Evolutionary conservation across 2,113 vertebrate species (phyloP).

Genomic region (Otis tarda): DNA sequence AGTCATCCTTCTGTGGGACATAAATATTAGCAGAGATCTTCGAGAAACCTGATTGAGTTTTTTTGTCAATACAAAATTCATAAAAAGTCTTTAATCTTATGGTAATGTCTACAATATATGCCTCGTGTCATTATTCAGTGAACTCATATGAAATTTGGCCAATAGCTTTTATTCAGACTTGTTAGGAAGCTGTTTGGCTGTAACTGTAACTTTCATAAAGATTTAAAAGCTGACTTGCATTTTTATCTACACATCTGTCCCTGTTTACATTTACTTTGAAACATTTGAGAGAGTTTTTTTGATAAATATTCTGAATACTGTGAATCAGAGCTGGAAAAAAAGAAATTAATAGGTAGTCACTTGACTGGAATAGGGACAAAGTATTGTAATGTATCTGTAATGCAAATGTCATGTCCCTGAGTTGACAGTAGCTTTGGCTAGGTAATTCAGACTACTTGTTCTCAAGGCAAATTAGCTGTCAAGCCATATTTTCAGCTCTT

Average conservation of each 20-base stretch:
- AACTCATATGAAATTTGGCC: neutral
- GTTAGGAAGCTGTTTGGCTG: neutral
- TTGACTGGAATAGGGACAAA: neutral
- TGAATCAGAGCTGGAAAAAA: neutral
- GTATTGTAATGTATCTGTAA: neutral
- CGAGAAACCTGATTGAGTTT: neutral
- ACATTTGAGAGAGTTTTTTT: neutral
- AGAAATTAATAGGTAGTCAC: neutral
- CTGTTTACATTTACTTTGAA: neutral
- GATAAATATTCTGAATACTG: neutral
- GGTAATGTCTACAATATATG: neutral
- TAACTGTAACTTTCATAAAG: neutral
- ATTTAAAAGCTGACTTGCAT: neutral
- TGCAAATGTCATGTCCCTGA: neutral
- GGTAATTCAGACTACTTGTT: neutral
- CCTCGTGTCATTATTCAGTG: neutral
- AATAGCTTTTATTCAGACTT: neutral
- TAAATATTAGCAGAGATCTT: neutral
- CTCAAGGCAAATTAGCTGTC: neutral
- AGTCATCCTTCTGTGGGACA: neutral
- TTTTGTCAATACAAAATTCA: neutral
- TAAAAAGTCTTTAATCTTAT: neutral
- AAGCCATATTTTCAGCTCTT: neutral
- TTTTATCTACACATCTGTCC: neutral
- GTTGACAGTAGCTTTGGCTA: neutral